Evolutionary conservation across 2,888 invertebrate genomes (phyloP), one percentile per base, ranked within the genome.

Genomic region (Eumerus sabulonum): DNA sequence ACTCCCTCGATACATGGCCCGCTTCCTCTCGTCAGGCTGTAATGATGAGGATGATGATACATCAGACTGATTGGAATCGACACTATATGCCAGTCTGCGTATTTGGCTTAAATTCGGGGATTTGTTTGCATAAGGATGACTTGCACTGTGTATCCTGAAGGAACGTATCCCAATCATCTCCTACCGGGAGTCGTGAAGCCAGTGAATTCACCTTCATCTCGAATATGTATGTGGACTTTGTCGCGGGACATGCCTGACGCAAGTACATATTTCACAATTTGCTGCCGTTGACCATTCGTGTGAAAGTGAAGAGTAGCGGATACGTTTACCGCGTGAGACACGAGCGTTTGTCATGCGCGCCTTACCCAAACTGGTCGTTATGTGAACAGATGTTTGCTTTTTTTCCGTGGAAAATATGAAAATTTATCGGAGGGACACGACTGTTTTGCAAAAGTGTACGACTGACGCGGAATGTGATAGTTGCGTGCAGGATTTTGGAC

Each of bases 101-200:
- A 27, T 4, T 27, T 44, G 53, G 57, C 27, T 54, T 67, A 19
- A n/a, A 40, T 60, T 67, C 51, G 38, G 17, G 36, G 47, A 77
- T 77, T 77, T 72, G 59, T 76, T 77, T 72, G 72, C 76, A 76
- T 76, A 76, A 72, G 72, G 59, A 77, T 67, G 40, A 19, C 56
- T 7, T 17, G 27, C 18, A 13, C n/a, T 27, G 57, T 13, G 51
- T 19, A 27, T 68, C 56, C 54, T 60, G 35, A 13, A 68, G 74
- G 62, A 74, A 60, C 36, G 11, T 11, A n/a, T 9, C 42, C 53
- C 18, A 12, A 0, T 18, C 11, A 27, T 16, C 12, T 17, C 18
- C 36, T 4, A 14, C 35, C 53, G 36, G 59, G 47, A 51, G 51
- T 40, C 42, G 50, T 40, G 50, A 35, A 53, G 50, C 45, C 62